Conservation (phyloP, 2,797 vertebrate species). For the Sebastiscus tertius region DNA sequence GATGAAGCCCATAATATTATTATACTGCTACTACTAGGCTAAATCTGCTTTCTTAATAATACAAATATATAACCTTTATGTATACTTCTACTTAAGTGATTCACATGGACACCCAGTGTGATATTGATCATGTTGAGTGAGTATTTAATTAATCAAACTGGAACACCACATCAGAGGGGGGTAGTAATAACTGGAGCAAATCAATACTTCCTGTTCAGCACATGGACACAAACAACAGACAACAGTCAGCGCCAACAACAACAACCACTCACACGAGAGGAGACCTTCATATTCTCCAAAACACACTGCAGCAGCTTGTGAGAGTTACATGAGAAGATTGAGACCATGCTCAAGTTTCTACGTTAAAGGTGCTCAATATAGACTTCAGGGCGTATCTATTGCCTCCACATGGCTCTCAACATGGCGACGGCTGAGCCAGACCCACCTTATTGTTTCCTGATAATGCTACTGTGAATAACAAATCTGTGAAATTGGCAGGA, state of each 20-base stretch:
- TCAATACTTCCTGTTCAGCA: conserved; percentile 5
- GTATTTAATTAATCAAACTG: conserved; percentile 21
- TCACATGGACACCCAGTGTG: neutral
- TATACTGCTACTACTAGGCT: neutral
- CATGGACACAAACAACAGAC: neutral
- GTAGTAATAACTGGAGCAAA: neutral
- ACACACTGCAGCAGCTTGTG: neutral
- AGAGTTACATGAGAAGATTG: neutral
- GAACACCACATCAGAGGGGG: neutral
- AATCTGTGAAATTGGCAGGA: too few species aligned
- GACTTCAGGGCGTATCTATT: too few species aligned
- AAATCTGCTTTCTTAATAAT: neutral
- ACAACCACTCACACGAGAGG: neutral
- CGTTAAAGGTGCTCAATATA: neutral
- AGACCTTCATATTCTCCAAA: neutral
- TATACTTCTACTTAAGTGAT: neutral
- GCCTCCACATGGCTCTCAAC: too few species aligned
- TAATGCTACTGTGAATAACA: too few species aligned
- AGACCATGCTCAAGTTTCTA: neutral
- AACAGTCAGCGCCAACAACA: neutral
- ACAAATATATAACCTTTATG: neutral
- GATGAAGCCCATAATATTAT: neutral
- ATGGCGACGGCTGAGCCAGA: too few species aligned
- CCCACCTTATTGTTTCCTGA: too few species aligned
- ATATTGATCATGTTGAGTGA: neutral